phyloP scores from a whole-genome alignment of 2,888 invertebrate genomes.

The Xylophagus ater region DNA sequence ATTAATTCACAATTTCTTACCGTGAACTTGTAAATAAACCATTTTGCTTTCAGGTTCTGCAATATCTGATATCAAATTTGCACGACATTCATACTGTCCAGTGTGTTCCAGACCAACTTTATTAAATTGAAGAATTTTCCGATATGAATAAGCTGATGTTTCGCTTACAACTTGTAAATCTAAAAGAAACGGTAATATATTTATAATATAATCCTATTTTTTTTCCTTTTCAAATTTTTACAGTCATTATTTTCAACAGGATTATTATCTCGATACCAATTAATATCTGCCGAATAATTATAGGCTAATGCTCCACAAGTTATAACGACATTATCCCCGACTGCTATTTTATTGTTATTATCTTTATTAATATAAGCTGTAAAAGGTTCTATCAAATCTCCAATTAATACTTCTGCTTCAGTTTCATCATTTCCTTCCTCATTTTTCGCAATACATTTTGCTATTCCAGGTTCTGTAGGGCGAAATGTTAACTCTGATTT shows the following conservation, averaged over 20 bases:
- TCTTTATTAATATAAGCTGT: conserved; percentile 37
- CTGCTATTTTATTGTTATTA: conserved; percentile 37
- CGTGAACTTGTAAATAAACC: conserved; percentile 32
- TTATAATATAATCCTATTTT: no score
- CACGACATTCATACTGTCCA: conserved; percentile 38
- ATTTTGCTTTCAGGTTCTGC: conserved; percentile 25
- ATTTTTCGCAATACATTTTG: conserved; percentile 40
- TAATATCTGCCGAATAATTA: conserved; percentile 41
- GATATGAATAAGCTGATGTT: conserved; percentile 30
- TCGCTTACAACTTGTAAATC: conserved; percentile 22
- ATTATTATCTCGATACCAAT: conserved; percentile 41
- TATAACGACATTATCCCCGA: conserved; percentile 45
- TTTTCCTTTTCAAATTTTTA: no score
- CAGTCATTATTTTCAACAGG: conserved; percentile 20
- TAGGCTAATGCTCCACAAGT: conserved; percentile 48
- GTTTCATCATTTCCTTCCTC: conserved; percentile 26
- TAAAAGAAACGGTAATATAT: conserved; percentile 15
- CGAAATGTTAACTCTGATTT: conserved; percentile 36
- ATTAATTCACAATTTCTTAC: conserved; percentile 23
- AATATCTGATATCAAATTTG: conserved; percentile 22
- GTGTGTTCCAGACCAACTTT: conserved; percentile 32
- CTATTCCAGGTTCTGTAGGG: conserved; percentile 36
- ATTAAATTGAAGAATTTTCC: conserved; percentile 30
- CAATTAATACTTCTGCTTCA: conserved; percentile 29
- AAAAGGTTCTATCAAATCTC: conserved; percentile 35